Percentiles rank a stretch among this genome's conserved stretches.
Conservation (phyloP, 2,888 invertebrate species). For the Caenorhabditis uteleia region DNA sequence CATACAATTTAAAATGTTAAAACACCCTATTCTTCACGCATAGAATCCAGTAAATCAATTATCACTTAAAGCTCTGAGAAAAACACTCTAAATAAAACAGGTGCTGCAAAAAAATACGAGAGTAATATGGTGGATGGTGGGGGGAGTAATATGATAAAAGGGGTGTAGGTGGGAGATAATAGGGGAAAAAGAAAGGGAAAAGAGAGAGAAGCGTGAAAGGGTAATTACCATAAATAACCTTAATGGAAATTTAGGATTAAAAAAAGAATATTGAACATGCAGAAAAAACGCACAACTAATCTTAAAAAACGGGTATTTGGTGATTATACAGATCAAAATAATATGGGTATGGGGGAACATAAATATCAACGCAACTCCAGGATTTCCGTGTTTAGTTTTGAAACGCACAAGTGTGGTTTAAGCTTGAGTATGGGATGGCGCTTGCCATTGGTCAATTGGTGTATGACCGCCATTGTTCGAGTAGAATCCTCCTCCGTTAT, state of each 20-base stretch:
- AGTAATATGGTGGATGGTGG: background rate
- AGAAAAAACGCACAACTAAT: constrained; percentile 13
- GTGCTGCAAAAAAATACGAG: constrained; percentile 24
- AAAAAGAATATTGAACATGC: constrained; percentile 4
- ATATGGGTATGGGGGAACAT: constrained; percentile 7
- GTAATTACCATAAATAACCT: no score
- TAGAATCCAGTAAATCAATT: constrained; percentile 26
- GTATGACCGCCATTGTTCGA: constrained; percentile 7
- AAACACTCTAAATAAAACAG: constrained; percentile 3
- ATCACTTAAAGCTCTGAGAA: constrained; percentile 48
- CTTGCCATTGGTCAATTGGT: constrained; percentile 36
- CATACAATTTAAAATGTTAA: constrained; percentile 20
- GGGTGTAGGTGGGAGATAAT: constrained; percentile 1
- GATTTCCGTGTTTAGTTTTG: constrained; percentile 31
- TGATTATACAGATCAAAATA: no score
- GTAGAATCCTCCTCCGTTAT: no score
- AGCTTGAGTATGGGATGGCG: no score
- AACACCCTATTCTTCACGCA: constrained; percentile 33
- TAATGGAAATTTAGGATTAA: no score
- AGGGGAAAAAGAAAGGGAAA: background rate
- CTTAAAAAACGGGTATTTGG: no score
- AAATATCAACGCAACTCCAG: constrained; percentile 11
- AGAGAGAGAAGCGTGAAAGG: constrained; percentile 3
- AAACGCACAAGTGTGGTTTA: background rate
- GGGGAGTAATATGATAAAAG: constrained; percentile 2